Base-by-base conservation (phyloP, 1,140 invertebrate genomes). In the Drosophila hydei region DNA sequence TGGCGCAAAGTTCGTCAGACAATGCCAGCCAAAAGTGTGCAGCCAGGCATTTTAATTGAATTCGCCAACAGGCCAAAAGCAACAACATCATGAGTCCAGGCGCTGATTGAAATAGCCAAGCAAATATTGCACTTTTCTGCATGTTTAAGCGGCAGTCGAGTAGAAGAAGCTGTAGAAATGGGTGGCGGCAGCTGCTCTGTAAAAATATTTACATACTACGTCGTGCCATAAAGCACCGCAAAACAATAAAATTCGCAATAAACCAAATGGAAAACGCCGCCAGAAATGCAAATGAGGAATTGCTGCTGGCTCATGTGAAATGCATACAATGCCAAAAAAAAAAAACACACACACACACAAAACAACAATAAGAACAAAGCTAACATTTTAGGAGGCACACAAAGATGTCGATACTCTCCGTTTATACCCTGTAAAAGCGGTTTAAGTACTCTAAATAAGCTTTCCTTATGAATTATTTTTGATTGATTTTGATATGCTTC, bases 181-280 rank as follows among this genome's bases (percentile, higher is more conserved):
- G 23, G 19, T 30, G 21, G 58, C 30, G 9, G 30, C 30, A 42
- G 5, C 38, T 42, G 14, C 38, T 42, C 71, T 75, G 59, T 48
- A 62, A 51, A 87, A 81, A 81, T 77, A 85, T 85, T 85, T 85
- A 85, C 77, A 80, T 59, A 63, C 59, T 59, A 72, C 71, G 75
- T 56, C 81, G 55, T 74, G 74, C 74, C 81, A 81, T 85, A 71
- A 87, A 85, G 65, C 69, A 87, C 81, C 81, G 62, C 79, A 81
- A 77, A 87, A 88, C 81, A 87, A 87, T 85, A 85, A 87, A 85
- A 87, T 75, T 87, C 81, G 83, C 81, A 85, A 85, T 85, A 87
- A 85, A 75, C 81, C 81, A 85, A 85, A 87, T 87, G 81, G 77
- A 85, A 87, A 87, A 67, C 67, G 70, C 62, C 74, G 77, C 61